phyloP scores from a whole-genome alignment of 2,113 vertebrate genomes.

The Glaucidium brasilianum region DNA sequence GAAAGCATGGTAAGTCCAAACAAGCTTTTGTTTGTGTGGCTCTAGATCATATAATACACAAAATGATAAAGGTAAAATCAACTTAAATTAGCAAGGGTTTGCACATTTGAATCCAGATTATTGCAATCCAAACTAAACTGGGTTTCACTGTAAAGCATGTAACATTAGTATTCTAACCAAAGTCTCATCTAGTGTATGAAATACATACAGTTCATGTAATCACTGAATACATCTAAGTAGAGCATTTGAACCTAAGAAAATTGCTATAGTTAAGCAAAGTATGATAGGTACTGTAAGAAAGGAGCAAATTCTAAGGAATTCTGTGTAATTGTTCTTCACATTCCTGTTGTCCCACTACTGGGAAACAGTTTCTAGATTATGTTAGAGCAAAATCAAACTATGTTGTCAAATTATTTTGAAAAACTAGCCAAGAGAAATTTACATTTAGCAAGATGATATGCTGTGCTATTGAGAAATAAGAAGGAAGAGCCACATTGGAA shows the following conservation, averaged over 20 bases:
- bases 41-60: conserved; percentile 48
- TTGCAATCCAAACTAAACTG: conserved; percentile 50
- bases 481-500: background rate
- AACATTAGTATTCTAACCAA: conserved; percentile 37
- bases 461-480: background rate
- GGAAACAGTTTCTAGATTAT: conserved; percentile 7
- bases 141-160: background rate
- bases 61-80: conserved; percentile 57
- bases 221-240: background rate
- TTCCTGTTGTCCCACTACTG: background rate
- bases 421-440: conserved; percentile 40
- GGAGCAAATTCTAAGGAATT: background rate
- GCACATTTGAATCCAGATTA: conserved; percentile 47
- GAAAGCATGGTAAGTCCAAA: conserved; percentile 67
- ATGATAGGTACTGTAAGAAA: background rate
- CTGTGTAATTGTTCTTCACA: background rate
- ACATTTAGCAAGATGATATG: background rate
- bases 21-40: conserved; percentile 62
- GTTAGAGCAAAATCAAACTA: conserved; percentile 19
- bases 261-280: background rate
- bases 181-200: conserved; percentile 32
- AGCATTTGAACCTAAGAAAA: background rate
- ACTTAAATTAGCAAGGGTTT: conserved; percentile 63
- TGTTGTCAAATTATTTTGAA: conserved; percentile 33
- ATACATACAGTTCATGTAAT: conserved; percentile 12